Conservation (phyloP, 2,888 invertebrate genomes). For the Dynastes maya region DNA sequence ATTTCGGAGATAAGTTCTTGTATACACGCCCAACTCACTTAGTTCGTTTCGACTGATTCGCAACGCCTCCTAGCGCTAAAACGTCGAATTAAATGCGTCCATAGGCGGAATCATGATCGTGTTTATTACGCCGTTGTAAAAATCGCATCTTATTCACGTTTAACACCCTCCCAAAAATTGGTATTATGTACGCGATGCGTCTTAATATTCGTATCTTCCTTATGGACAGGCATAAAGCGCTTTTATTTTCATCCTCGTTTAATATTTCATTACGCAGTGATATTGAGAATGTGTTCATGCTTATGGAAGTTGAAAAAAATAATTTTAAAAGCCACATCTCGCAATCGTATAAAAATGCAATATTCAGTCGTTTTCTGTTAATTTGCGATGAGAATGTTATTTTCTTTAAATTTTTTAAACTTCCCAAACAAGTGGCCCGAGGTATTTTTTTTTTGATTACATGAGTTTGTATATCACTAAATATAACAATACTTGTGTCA, state of each 20-base stretch:
- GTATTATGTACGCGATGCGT: neutral
- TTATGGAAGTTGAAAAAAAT: too few species aligned
- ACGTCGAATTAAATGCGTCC: slow-evolving; percentile 45
- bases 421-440: too few species aligned
- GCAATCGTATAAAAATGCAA: too few species aligned
- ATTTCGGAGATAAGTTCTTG: slow-evolving; percentile 61
- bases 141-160: neutral
- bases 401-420: too few species aligned
- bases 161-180: neutral
- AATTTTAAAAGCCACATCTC: too few species aligned
- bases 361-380: too few species aligned
- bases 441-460: too few species aligned
- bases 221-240: too few species aligned
- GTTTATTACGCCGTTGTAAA: slow-evolving; percentile 21
- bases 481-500: too few species aligned
- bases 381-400: too few species aligned
- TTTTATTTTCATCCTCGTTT: neutral
- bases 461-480: too few species aligned
- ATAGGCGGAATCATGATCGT: slow-evolving; percentile 52
- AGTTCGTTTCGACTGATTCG: slow-evolving; percentile 63
- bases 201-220: neutral
- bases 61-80: slow-evolving; percentile 59
- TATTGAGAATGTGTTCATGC: too few species aligned
- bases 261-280: neutral
- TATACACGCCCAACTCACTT: slow-evolving; percentile 69